Evolutionary conservation across 2,888 invertebrate species (phyloP).

Genomic region (Spilarctia lutea): DNA sequence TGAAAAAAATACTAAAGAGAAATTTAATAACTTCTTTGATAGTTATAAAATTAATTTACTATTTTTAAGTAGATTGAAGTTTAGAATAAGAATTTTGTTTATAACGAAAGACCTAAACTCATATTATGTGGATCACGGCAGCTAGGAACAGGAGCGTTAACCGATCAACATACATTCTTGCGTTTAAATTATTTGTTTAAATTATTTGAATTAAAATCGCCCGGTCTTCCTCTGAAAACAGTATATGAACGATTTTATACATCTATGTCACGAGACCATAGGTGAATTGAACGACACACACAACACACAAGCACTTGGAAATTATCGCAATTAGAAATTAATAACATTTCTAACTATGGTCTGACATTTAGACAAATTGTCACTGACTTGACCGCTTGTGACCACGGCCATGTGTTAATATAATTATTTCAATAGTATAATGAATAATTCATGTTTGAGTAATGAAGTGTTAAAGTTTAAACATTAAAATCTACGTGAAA

Average conservation of each 20-base stretch:
- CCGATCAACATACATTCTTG: background rate
- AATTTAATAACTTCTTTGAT: background rate
- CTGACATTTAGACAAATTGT: background rate
- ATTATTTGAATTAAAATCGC: background rate
- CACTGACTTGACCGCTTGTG: background rate
- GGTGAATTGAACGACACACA: background rate
- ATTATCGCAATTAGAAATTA: background rate
- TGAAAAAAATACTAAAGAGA: background rate
- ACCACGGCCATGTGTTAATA: background rate
- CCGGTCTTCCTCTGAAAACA: background rate
- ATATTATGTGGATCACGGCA: background rate
- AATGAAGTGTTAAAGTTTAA: background rate
- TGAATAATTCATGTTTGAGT: background rate
- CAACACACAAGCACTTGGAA: background rate
- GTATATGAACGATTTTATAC: background rate
- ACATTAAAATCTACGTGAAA: background rate
- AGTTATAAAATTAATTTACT: background rate
- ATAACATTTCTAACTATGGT: background rate
- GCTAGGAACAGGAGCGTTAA: background rate
- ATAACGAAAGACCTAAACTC: background rate
- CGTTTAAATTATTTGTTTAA: too few species aligned
- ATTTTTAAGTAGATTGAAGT: background rate
- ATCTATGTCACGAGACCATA: background rate
- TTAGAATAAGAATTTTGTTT: background rate
- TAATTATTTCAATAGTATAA: background rate